Evolutionary conservation across 1,140 invertebrate species (phyloP).

Genomic region (Protaetia brevitarsis): DNA sequence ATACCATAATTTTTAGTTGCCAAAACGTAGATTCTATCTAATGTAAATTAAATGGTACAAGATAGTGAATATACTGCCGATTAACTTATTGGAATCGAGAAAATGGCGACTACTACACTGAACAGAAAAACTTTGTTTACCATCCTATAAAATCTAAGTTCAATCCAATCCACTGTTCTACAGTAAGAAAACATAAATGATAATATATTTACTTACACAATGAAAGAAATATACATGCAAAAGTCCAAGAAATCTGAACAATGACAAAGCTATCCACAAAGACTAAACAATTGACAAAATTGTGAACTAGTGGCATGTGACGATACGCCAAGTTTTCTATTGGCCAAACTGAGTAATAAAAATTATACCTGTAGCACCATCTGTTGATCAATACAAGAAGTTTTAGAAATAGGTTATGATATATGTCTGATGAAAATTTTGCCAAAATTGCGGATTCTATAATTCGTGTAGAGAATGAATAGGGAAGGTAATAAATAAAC

Average conservation of each 20-base stretch:
- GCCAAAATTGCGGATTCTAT: no score
- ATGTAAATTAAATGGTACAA: no score
- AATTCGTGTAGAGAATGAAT: no score
- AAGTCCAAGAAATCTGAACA: slow-evolving; percentile 31
- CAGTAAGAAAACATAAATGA: background rate
- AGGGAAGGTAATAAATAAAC: background rate
- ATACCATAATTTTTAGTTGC: no score
- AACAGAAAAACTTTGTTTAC: background rate
- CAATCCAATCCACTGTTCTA: background rate
- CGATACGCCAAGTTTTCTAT: background rate
- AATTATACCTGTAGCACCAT: background rate
- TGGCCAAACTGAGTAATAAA: background rate
- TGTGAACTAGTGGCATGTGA: slow-evolving; percentile 26
- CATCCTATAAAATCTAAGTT: background rate
- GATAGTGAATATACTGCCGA: no score
- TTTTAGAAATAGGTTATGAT: background rate
- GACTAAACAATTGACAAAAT: slow-evolving; percentile 29
- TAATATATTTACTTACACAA: slow-evolving; percentile 29
- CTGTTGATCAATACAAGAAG: background rate
- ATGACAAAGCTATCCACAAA: slow-evolving; percentile 33
- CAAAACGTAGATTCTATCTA: no score
- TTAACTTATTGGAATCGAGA: background rate
- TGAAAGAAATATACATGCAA: slow-evolving; percentile 27
- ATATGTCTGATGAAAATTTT: background rate
- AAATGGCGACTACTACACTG: background rate